These are phyloP conservation scores for Dynastes hyllus DNA, from an alignment of 2,888 invertebrate genomes.

Conservation along the genomic window DNA sequence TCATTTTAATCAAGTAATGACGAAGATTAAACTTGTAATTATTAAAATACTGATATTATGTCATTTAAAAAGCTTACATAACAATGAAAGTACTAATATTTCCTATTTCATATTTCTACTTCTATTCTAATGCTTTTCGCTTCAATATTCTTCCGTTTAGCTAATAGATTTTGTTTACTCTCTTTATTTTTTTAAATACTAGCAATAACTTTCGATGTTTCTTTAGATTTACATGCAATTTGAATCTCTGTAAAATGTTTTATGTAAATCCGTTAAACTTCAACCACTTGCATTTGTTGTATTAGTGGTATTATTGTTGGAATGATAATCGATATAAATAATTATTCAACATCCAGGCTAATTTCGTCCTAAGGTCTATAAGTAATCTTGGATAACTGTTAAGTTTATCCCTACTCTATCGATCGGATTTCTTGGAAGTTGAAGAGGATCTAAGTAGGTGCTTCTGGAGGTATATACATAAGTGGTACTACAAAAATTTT, in stretches of 20 bases:
- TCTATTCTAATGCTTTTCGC: background rate
- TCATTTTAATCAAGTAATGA: slow-evolving; percentile 15
- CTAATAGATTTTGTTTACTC: background rate
- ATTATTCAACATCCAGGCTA: too few relatives aligned
- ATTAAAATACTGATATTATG: slow-evolving; percentile 13
- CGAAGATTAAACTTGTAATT: background rate
- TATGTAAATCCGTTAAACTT: background rate
- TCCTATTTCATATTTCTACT: background rate
- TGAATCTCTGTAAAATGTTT: too few relatives aligned
- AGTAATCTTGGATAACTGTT: background rate
- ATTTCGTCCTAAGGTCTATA: too few relatives aligned
- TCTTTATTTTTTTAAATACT: background rate
- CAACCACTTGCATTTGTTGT: too few relatives aligned
- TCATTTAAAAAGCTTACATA: slow-evolving; percentile 4
- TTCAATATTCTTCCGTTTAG: background rate
- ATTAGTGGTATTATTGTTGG: too few relatives aligned
- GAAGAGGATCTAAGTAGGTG: slow-evolving; percentile 17
- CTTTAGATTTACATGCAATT: background rate
- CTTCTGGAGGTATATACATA: background rate
- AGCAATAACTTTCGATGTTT: background rate
- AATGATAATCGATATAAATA: too few relatives aligned
- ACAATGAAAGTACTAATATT: slow-evolving; percentile 1
- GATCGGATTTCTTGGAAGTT: slow-evolving; percentile 1
- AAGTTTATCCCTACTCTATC: background rate
- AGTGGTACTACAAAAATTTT: slow-evolving; percentile 14